Conservation (phyloP, 2,113 vertebrate genomes). For the Callipepla californica region DNA sequence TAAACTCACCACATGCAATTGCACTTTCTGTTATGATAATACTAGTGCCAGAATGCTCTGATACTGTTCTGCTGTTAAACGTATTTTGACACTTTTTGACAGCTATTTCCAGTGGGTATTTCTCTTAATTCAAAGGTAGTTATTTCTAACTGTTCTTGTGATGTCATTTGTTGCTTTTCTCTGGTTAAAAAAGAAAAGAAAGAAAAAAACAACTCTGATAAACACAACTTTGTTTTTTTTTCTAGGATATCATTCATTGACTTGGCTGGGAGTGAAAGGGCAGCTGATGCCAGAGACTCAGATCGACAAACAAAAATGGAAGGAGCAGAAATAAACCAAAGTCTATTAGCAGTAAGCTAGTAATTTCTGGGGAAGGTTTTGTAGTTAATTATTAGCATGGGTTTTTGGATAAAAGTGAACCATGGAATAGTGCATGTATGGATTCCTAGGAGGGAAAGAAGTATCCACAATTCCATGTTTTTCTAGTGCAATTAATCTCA, state of each 20-base stretch:
- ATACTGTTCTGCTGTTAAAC: background rate
- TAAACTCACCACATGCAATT: conserved; percentile 10
- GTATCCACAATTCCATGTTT: background rate
- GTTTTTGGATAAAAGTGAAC: background rate
- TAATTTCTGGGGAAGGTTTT: conserved; percentile 18
- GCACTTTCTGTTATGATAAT: background rate
- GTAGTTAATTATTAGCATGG: background rate
- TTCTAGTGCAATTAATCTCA: background rate
- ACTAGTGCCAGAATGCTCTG: background rate
- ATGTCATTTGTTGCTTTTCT: background rate
- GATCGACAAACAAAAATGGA: conserved; percentile 91
- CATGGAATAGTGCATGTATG: background rate
- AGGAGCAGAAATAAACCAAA: conserved; percentile 95
- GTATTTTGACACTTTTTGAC: conserved; percentile 2
- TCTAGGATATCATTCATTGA: conserved; percentile 94
- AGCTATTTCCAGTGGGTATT: background rate
- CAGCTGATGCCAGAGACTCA: conserved; percentile 87
- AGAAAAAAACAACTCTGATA: background rate
- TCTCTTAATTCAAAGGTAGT: conserved; percentile 25
- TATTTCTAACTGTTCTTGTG: conserved; percentile 17
- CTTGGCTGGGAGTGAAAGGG: conserved; percentile 93
- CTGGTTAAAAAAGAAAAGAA: background rate
- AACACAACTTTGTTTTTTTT: conserved; percentile 52
- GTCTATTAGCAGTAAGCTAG: conserved; percentile 89
- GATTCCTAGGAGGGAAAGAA: background rate